Conservation (phyloP, 2,797 vertebrate species). For the Myotis vivesi region DNA sequence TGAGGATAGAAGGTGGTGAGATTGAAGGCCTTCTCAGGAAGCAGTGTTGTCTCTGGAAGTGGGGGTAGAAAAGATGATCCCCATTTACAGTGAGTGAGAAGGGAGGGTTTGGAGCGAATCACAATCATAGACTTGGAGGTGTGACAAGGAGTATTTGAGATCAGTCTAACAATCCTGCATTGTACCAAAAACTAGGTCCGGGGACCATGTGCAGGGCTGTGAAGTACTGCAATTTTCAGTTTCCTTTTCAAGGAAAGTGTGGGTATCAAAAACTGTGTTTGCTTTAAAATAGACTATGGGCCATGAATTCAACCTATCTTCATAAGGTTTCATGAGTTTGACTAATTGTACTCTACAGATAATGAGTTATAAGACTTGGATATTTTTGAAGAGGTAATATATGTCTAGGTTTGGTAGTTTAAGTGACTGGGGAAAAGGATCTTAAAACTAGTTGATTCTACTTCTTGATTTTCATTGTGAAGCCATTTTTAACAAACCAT, state of each 20-base stretch:
- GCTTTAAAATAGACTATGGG: neutral
- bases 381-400: constrained; percentile 33
- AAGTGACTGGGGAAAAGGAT: neutral
- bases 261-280: neutral
- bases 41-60: neutral
- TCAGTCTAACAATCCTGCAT: neutral
- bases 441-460: constrained; percentile 22
- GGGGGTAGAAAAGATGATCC: neutral
- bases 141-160: neutral
- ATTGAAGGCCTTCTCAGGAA: neutral
- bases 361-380: neutral
- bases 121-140: neutral
- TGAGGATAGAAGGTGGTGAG: neutral
- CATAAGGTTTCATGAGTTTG: neutral
- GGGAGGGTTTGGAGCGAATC: neutral
- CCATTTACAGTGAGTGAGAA: neutral
- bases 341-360: neutral
- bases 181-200: neutral
- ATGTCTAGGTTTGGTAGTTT: neutral
- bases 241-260: neutral
- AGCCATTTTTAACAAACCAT: constrained; percentile 4
- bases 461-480: constrained; percentile 23
- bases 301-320: neutral
- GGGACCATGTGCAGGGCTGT: neutral
- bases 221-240: neutral